Evolutionary conservation across 23 tunicate species (phyloP).

Genomic region (Corella eumyota): DNA sequence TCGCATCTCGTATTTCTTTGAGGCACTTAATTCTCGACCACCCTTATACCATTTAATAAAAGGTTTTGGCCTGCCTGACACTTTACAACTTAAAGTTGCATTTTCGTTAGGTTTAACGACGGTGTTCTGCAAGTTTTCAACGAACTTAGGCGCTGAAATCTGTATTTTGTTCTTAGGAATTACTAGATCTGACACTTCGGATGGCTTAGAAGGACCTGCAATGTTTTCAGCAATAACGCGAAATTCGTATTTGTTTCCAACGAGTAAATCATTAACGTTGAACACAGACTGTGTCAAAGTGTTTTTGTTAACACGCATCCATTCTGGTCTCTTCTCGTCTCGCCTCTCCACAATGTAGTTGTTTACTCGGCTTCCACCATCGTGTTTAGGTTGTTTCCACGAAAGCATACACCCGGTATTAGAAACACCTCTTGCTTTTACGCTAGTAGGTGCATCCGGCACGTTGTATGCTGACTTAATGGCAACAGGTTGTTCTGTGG

Average conservation of each 20-base stretch:
- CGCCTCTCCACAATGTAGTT: conserved; percentile 72
- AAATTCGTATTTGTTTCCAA: conserved; percentile 79
- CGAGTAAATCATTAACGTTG: conserved; percentile 79
- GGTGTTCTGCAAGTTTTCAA: conserved; percentile 57
- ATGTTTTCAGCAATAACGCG: conserved; percentile 78
- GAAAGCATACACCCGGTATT: conserved; percentile 27
- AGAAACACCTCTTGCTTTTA: conserved; percentile 24
- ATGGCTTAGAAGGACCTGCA: conserved; percentile 75
- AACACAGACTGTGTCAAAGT: conserved; percentile 69
- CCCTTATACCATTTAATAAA: conserved; percentile 89
- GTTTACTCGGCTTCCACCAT: conserved; percentile 59
- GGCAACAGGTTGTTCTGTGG: conserved; percentile 27
- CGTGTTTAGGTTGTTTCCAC: conserved; percentile 45
- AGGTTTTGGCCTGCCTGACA: conserved; percentile 90
- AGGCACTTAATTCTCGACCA: conserved; percentile 71
- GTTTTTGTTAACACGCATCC: conserved; percentile 72
- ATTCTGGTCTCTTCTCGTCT: conserved; percentile 64
- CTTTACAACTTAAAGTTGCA: conserved; percentile 68
- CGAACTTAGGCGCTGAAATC: conserved; percentile 80
- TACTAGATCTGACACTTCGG: conserved; percentile 62
- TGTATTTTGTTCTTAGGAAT: conserved; percentile 60
- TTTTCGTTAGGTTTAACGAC: conserved; percentile 86
- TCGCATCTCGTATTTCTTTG: conserved; percentile 64
- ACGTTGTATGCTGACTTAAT: conserved; percentile 54
- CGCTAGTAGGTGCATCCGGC: conserved; percentile 65